phyloP scores from a whole-genome alignment of 2,113 vertebrate genomes.

The Motacilla alba region DNA sequence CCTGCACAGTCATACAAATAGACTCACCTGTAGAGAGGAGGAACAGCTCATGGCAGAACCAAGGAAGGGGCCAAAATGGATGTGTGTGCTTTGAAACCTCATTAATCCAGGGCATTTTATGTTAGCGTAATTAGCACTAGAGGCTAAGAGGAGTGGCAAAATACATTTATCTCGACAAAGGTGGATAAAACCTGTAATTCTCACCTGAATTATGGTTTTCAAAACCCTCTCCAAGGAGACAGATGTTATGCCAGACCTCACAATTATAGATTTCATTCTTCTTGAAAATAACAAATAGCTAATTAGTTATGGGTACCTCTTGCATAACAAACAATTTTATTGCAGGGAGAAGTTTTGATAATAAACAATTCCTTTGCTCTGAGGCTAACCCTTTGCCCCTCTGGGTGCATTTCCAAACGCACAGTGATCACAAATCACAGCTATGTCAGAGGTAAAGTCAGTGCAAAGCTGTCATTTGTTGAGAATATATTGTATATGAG shows the following conservation, averaged over 20 bases:
- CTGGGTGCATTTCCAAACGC: neutral
- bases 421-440: neutral
- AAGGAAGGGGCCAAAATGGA: neutral
- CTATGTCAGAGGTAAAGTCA: neutral
- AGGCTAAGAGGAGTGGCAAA: constrained; percentile 46
- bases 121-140: constrained; percentile 31
- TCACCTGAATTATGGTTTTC: constrained; percentile 36
- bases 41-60: neutral
- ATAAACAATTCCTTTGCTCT: neutral
- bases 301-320: constrained; percentile 24
- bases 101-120: constrained; percentile 28
- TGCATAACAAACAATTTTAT: neutral
- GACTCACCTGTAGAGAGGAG: neutral
- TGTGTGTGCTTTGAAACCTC: neutral
- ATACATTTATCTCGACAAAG: constrained; percentile 38
- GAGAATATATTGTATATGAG: neutral
- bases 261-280: constrained; percentile 20
- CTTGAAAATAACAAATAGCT: constrained; percentile 42
- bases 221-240: constrained; percentile 13
- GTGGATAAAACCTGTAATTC: constrained; percentile 20
- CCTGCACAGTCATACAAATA: neutral
- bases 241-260: neutral
- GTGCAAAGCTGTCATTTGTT: neutral
- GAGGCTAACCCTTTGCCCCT: neutral
- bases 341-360: neutral